Conservation (phyloP, 2,797 vertebrate species). For the Typhlichthys subterraneus region DNA sequence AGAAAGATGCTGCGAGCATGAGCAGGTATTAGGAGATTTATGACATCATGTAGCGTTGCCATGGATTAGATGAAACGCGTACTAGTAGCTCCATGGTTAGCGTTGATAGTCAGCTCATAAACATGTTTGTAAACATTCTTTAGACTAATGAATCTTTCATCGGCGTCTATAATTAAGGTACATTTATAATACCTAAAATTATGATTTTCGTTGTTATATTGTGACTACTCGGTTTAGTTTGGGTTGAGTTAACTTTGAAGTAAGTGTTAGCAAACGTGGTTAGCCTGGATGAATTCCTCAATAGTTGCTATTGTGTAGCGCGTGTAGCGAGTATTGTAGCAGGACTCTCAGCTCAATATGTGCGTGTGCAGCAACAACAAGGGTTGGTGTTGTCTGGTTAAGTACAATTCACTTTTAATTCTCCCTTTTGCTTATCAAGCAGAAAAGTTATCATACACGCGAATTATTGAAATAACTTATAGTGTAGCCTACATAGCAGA, state of each 20-base stretch:
- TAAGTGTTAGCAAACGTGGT: conserved; percentile 20
- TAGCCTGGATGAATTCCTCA: conserved; percentile 12
- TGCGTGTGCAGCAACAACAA: conserved; percentile 9
- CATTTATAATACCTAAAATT: too few species aligned
- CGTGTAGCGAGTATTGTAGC: too few species aligned
- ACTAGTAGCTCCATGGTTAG: conserved; percentile 4
- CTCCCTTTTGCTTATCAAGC: conserved; percentile 39
- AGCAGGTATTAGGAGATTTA: conserved; percentile 11
- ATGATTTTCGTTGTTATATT: too few species aligned
- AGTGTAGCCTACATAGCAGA: conserved; percentile 1
- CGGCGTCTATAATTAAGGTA: too few species aligned
- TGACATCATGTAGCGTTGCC: conserved; percentile 59
- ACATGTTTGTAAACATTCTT: background rate
- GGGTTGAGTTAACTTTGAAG: background rate
- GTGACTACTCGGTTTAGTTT: too few species aligned
- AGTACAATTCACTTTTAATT: conserved; percentile 64
- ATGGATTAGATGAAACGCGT: conserved; percentile 72
- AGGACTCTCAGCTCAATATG: conserved; percentile 11
- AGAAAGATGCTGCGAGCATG: background rate
- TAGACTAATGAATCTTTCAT: too few species aligned
- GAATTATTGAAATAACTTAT: background rate
- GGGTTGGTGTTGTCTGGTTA: conserved; percentile 1
- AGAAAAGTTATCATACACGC: too few species aligned
- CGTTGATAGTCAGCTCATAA: conserved; percentile 19
- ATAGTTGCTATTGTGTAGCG: conserved; percentile 10